Evolutionary conservation across 2,797 vertebrate species (phyloP).

Genomic region (Falco biarmicus): DNA sequence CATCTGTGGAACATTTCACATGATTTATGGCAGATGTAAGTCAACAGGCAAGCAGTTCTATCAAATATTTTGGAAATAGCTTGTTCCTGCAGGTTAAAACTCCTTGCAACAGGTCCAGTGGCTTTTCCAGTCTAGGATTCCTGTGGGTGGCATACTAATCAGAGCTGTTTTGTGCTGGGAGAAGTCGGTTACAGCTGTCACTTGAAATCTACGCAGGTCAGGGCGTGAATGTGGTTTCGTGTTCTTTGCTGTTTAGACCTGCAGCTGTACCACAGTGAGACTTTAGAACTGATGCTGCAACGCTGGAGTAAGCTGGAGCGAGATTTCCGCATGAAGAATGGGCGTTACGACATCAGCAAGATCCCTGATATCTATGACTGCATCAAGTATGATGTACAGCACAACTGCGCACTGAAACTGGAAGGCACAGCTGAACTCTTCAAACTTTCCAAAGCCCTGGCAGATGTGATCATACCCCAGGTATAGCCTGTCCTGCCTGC

Average conservation of each 20-base stretch:
- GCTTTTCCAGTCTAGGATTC: background rate
- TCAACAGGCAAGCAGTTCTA: background rate
- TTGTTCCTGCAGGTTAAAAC: background rate
- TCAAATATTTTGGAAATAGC: background rate
- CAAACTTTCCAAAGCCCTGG: constrained; percentile 90
- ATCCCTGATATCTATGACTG: constrained; percentile 99
- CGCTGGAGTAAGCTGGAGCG: constrained; percentile 97
- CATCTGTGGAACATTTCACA: background rate
- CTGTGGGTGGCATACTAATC: background rate
- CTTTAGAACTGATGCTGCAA: constrained; percentile 96
- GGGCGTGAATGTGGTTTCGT: background rate
- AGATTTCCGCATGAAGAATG: constrained; percentile 95
- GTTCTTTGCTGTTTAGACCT: constrained; percentile 82
- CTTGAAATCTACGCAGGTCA: background rate
- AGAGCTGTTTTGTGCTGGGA: background rate
- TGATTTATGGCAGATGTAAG: background rate
- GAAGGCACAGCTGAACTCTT: constrained; percentile 94
- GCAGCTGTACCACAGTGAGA: constrained; percentile 97
- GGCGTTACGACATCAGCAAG: constrained; percentile 98
- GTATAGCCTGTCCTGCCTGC: constrained; percentile 61
- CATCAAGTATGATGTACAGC: constrained; percentile 96
- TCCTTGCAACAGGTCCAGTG: background rate
- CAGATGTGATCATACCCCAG: constrained; percentile 96
- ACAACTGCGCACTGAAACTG: constrained; percentile 89
- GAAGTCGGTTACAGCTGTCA: background rate